These are phyloP conservation scores for Dendrolimus punctatus DNA, from an alignment of 1,140 invertebrate genomes.

Conservation along the genomic window DNA sequence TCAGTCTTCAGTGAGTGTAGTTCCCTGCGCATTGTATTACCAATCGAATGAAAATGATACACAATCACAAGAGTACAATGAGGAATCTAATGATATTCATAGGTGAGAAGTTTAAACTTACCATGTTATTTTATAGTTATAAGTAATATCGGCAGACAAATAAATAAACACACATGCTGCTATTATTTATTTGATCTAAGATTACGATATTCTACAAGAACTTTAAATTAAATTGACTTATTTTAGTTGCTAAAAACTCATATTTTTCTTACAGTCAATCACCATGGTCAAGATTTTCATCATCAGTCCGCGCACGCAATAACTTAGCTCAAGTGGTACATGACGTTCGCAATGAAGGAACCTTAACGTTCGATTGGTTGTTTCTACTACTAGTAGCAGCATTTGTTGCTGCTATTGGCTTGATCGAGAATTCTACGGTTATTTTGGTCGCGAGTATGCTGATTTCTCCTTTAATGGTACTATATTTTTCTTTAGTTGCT, in stretches of 20 bases:
- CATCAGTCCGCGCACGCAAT: slow-evolving; percentile 75
- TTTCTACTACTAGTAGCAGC: slow-evolving; percentile 79
- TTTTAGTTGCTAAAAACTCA: neutral
- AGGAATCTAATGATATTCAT: too few relatives aligned
- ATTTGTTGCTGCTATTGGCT: slow-evolving; percentile 78
- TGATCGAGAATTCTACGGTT: slow-evolving; percentile 85
- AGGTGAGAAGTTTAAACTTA: too few relatives aligned
- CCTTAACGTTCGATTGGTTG: slow-evolving; percentile 83
- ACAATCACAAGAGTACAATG: too few relatives aligned
- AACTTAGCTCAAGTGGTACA: slow-evolving; percentile 82
- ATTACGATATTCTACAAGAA: too few relatives aligned
- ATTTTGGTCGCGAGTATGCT: slow-evolving; percentile 85
- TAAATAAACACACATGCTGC: too few relatives aligned
- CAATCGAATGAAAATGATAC: slow-evolving; percentile 8
- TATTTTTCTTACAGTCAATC: slow-evolving; percentile 14
- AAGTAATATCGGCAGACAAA: too few relatives aligned
- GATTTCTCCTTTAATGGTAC: slow-evolving; percentile 84
- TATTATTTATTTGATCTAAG: too few relatives aligned
- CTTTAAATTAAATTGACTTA: too few relatives aligned
- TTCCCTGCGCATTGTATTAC: slow-evolving; percentile 62
- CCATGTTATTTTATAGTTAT: too few relatives aligned
- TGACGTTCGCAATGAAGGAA: slow-evolving; percentile 76
- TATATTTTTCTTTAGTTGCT: slow-evolving; percentile 1
- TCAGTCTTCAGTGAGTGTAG: slow-evolving; percentile 50
- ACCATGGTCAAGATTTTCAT: slow-evolving; percentile 73